Evolutionary conservation across 2,797 vertebrate species (phyloP), one percentile per base, ranked within the genome.

Genomic region (Crenuchus spilurus): DNA sequence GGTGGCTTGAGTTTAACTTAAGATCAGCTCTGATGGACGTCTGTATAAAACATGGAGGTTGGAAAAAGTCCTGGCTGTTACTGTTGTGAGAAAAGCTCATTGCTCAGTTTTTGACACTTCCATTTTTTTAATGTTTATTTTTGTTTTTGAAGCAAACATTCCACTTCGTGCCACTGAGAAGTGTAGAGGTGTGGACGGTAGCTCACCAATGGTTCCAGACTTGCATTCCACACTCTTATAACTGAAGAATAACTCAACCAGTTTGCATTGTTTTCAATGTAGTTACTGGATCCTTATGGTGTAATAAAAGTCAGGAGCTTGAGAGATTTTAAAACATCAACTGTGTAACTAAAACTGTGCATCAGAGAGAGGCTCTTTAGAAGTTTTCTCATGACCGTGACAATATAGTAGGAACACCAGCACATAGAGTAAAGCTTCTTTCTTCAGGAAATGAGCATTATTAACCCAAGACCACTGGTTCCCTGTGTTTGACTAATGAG

Each of bases 401-500:
- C 7, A 22, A 33, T 42, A n/a, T 48, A 37, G 49, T 48, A 62
- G 57, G 54, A 60, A 76, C 67, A 76, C 74, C 74, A 76, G 74
- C 74, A 76, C 69, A 76, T 39, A 46, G 49, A 57, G 58, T 63
- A 63, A 57, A 35, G 42, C 28, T 64, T 48, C 49, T 55, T 73
- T 26, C 72, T 58, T 76, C 67, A 76, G 74, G 55, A 75, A 62
- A 75, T 75, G 26, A 31, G 52, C 57, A 48, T 64, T 31, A 48
- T 18, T 65, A 30, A 31, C 30, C 7, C 18, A 65, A 65, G 67
- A 76, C 69, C 42, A 77, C 39, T 37, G 68, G 42, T 72, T 65
- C 60, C 52, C 68, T 71, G 68, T 77, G 75, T 77, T 44, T 31
- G 16, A 70, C n/a, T 57, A 54, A 20, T 35, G 65, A 69, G 73